Evolutionary conservation across 2,797 vertebrate genomes (phyloP), one percentile per base, ranked within the genome.

Genomic region (Dendrocincla fuliginosa): DNA sequence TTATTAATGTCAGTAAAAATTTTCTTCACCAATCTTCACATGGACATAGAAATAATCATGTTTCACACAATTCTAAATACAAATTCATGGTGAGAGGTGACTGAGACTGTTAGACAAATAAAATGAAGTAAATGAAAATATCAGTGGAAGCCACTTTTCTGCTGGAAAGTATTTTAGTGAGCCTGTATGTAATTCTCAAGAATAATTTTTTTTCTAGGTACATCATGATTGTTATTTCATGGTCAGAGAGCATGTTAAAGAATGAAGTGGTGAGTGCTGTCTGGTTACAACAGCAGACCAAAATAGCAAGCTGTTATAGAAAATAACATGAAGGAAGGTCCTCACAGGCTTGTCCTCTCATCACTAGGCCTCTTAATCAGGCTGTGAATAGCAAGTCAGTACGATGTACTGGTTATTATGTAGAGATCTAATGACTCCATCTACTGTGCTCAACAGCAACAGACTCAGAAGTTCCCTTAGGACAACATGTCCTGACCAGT

Each of bases 301-400:
- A 83, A 93, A 88, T 41, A 91, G 82, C 39, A 84, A 86, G 44
- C 47, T 86, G 44, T 37, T 71, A 59, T 79, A 75, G 35, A 86
- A 87, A 94, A 84, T 27, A 83, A n/a, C 25, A 50, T 16, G 82
- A 88, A 89, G 27, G 39, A 87, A 84, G 63, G 59, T 85, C 67
- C 46, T 52, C 92, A 73, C 50, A 68, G 95, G 39, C 83, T 79
- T 63, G 47, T 84, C 39, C 69, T 42, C 55, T 84, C 23, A 44
- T 96, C 89, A 75, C 69, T 75, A 50, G 61, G 68, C 50, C 71
- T 87, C 87, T 92, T 89, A 71, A 78, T 73, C 56, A 86, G 76
- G 28, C 85, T 81, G 50, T 92, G 95, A 93, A 92, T 65, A 93
- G 69, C 69, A 84, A 75, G 92, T 41, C 65, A 68, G 73, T 79